These are phyloP conservation scores for Charanyca ferruginea DNA, from an alignment of 2,888 invertebrate species.

Conservation along the genomic window DNA sequence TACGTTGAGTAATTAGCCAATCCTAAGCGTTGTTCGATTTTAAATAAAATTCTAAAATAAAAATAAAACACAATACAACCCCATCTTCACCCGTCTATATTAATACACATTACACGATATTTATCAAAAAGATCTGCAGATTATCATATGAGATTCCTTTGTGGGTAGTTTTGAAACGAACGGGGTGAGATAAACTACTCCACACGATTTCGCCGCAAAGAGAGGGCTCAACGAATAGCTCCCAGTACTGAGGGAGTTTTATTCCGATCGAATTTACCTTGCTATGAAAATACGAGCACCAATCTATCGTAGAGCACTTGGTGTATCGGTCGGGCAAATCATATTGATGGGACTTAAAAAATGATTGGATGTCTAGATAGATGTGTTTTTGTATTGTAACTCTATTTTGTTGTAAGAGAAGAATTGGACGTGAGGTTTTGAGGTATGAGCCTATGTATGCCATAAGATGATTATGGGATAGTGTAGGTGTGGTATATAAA, in stretches of 20 bases:
- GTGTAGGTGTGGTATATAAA: background rate
- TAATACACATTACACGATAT: slow-evolving; percentile 63
- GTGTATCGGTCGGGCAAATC: slow-evolving; percentile 59
- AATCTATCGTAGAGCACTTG: slow-evolving; percentile 66
- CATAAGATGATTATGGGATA: slow-evolving; percentile 29
- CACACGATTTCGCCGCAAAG: slow-evolving; percentile 87
- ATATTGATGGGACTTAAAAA: slow-evolving; percentile 61
- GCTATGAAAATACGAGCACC: slow-evolving; percentile 76
- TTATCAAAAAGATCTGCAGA: slow-evolving; percentile 79
- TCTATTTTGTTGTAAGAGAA: slow-evolving; percentile 1
- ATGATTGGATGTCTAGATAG: slow-evolving; percentile 54
- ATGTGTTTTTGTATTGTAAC: slow-evolving; percentile 7
- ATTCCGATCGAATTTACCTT: slow-evolving; percentile 87
- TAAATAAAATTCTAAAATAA: background rate
- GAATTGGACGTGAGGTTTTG: background rate
- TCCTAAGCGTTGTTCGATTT: background rate
- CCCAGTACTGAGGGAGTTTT: slow-evolving; percentile 79
- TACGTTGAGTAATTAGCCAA: too few relatives aligned
- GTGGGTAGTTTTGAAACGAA: slow-evolving; percentile 76
- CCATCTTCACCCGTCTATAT: slow-evolving; percentile 36
- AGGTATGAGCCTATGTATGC: background rate
- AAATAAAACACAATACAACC: slow-evolving; percentile 4
- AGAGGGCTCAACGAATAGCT: slow-evolving; percentile 86
- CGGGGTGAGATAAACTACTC: slow-evolving; percentile 87
- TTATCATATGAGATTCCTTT: slow-evolving; percentile 85